These are phyloP conservation scores for Dryobota labecula DNA, from an alignment of 2,888 invertebrate genomes.

Conservation along the genomic window DNA sequence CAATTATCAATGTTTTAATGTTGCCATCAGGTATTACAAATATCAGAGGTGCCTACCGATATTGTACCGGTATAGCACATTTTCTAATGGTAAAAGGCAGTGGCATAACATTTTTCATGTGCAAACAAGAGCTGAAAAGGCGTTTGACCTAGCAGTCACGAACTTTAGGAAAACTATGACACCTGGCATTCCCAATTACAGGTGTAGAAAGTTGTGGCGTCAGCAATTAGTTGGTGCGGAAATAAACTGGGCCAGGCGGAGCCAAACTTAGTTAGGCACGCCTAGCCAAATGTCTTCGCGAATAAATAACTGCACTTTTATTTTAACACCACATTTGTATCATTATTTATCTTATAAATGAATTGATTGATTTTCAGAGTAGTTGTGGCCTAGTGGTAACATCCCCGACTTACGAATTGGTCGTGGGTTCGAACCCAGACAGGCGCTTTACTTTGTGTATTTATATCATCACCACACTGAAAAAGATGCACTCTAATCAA, in stretches of 20 bases:
- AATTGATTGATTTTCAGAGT: too few relatives aligned
- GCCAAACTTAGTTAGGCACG: slow-evolving; percentile 64
- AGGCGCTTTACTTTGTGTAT: too few relatives aligned
- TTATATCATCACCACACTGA: too few relatives aligned
- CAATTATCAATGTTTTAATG: too few relatives aligned
- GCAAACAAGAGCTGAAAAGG: slow-evolving; percentile 30
- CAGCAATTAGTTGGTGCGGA: slow-evolving; percentile 74
- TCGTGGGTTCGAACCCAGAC: too few relatives aligned
- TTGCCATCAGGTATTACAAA: too few relatives aligned
- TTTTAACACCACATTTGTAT: slow-evolving; percentile 24
- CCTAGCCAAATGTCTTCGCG: slow-evolving; percentile 65
- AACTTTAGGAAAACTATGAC: slow-evolving; percentile 56
- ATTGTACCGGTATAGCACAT: background rate
- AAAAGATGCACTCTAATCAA: too few relatives aligned
- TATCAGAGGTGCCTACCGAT: too few relatives aligned
- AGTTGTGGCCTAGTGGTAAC: too few relatives aligned
- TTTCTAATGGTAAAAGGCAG: background rate
- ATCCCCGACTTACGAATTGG: too few relatives aligned
- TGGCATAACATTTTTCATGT: background rate
- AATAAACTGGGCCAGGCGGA: slow-evolving; percentile 72
- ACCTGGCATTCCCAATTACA: slow-evolving; percentile 74
- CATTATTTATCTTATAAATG: too few relatives aligned
- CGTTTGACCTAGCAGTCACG: slow-evolving; percentile 23
- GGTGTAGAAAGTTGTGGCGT: slow-evolving; percentile 71
- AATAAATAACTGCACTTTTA: slow-evolving; percentile 60